Evolutionary conservation across 2,797 vertebrate genomes (phyloP).

Genomic region (Oreortyx pictus): DNA sequence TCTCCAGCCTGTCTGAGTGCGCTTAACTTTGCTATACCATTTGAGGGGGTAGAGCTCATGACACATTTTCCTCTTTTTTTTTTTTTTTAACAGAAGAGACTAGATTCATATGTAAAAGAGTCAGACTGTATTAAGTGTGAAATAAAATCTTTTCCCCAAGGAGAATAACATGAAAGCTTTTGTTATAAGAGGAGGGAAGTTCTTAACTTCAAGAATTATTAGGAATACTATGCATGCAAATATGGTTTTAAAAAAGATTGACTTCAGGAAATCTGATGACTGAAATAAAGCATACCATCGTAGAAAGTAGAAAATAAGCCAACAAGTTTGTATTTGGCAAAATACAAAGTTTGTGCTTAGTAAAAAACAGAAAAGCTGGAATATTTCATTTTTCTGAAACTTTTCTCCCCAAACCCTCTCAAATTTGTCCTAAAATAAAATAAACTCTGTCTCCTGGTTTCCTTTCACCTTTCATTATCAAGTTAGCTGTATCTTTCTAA

Average conservation of each 20-base stretch:
- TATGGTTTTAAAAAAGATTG: slow-evolving; percentile 30
- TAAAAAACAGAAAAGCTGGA: background rate
- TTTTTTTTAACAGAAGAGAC: background rate
- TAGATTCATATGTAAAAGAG: slow-evolving; percentile 45
- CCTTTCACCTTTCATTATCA: background rate
- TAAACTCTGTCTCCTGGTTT: background rate
- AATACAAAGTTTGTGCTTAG: background rate
- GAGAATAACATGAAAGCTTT: slow-evolving; percentile 39
- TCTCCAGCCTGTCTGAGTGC: background rate
- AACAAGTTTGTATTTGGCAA: background rate
- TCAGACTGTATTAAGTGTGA: slow-evolving; percentile 5
- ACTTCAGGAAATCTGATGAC: background rate
- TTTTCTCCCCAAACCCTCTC: background rate
- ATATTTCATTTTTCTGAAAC: background rate
- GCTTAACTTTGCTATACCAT: background rate
- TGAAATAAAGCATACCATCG: background rate
- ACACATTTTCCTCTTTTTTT: background rate
- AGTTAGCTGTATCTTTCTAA: background rate
- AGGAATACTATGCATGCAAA: slow-evolving; percentile 28
- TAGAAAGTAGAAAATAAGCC: background rate
- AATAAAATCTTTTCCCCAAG: slow-evolving; percentile 29
- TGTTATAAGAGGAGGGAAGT: slow-evolving; percentile 34
- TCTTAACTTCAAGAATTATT: slow-evolving; percentile 18
- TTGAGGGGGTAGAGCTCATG: background rate
- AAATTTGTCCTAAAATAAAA: background rate